A percentile compares a stretch with the other conserved stretches of the same genome.
Conservation (phyloP, 2,113 vertebrate species). For the Phylloscopus trochilus region DNA sequence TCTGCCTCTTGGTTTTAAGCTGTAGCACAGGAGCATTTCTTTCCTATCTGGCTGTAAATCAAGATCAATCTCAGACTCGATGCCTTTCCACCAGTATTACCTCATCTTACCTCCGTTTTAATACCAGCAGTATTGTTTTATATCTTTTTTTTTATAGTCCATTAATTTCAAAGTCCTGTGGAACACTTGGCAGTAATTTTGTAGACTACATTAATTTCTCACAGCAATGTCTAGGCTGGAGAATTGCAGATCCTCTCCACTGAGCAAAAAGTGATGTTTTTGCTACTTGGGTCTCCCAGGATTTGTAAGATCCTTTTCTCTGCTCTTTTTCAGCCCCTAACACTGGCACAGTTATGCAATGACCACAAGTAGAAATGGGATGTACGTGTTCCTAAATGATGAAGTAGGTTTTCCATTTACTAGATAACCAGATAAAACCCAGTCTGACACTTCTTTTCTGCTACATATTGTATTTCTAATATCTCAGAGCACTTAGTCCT, state of each 20-base stretch:
- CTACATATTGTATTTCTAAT: not conserved
- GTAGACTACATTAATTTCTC: slow-evolving; percentile 65
- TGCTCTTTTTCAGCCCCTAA: not conserved
- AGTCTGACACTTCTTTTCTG: not conserved
- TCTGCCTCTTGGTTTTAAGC: slow-evolving; percentile 35
- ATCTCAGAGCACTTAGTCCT: not conserved
- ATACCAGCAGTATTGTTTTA: slow-evolving; percentile 60
- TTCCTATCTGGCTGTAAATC: slow-evolving; percentile 55
- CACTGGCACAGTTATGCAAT: not conserved
- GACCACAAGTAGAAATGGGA: not conserved
- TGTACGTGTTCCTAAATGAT: not conserved
- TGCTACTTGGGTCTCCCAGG: not conserved
- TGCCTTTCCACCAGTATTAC: slow-evolving; percentile 39
- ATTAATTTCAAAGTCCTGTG: slow-evolving; percentile 62
- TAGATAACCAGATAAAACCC: not conserved
- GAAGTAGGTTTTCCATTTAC: not conserved
- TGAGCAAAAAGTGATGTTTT: slow-evolving; percentile 19
- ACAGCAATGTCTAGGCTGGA: not conserved
- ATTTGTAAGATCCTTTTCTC: not conserved
- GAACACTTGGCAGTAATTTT: slow-evolving; percentile 62
- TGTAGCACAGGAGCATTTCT: slow-evolving; percentile 28
- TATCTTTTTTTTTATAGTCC: slow-evolving; percentile 60
- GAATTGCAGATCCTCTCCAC: slow-evolving; percentile 31
- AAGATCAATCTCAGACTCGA: slow-evolving; percentile 57
- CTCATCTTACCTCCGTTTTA: slow-evolving; percentile 58